Percentiles rank a stretch among this genome's conserved stretches.
These are phyloP conservation scores for Ctenicera cuprea DNA, from an alignment of 2,888 invertebrate species.

Conservation along the genomic window DNA sequence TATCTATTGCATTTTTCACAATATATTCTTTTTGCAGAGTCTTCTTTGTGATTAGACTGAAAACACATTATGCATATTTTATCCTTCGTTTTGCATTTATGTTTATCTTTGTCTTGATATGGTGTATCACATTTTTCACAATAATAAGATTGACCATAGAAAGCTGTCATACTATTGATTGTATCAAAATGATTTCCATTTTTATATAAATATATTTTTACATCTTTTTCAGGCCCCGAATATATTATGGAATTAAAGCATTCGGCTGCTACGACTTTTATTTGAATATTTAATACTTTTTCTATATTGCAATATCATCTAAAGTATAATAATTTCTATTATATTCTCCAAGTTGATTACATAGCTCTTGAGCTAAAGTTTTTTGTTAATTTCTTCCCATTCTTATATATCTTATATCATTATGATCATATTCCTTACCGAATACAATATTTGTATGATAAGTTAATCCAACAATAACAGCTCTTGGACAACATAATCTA, in stretches of 20 bases:
- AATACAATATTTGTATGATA: not conserved
- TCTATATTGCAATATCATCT: slow-evolving; percentile 7
- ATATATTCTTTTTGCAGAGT: slow-evolving; percentile 26
- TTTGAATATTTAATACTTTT: slow-evolving; percentile 1
- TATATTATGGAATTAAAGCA: not conserved
- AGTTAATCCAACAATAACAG: not conserved
- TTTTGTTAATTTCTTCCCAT: slow-evolving; percentile 4
- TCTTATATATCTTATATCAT: slow-evolving; percentile 4
- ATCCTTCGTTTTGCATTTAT: slow-evolving; percentile 40
- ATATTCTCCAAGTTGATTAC: slow-evolving; percentile 11
- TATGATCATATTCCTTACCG: not conserved
- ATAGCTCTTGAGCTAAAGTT: slow-evolving; percentile 7
- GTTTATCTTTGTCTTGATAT: slow-evolving; percentile 40
- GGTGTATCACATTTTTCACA: slow-evolving; percentile 43
- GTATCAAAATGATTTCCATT: slow-evolving; percentile 46
- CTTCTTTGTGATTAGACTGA: slow-evolving; percentile 29
- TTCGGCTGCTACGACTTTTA: slow-evolving; percentile 4
- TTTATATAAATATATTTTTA: slow-evolving; percentile 25
- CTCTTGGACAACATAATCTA: slow-evolving; percentile 19
- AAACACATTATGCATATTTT: slow-evolving; percentile 40
- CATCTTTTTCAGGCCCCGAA: slow-evolving; percentile 11
- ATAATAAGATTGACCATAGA: slow-evolving; percentile 32
- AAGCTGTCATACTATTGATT: slow-evolving; percentile 39
- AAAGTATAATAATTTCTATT: not conserved
- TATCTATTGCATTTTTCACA: slow-evolving; percentile 35